phyloP scores from a whole-genome alignment of 2,797 vertebrate genomes.

The Sebastes baramenuke region DNA sequence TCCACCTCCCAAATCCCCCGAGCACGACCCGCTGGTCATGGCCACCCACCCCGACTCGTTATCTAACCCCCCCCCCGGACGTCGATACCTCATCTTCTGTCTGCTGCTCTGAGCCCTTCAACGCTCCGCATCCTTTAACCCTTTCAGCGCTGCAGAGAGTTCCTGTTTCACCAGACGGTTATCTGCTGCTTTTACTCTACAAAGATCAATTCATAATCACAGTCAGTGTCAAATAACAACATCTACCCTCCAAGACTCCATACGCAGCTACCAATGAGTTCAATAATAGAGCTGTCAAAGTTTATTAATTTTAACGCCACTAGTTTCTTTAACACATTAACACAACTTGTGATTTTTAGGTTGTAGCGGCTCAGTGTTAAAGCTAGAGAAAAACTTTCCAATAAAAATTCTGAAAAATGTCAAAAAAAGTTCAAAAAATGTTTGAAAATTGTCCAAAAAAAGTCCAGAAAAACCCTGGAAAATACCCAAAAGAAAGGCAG shows the following conservation, averaged over 20 bases:
- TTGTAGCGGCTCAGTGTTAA: too few species aligned
- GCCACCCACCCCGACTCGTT: conserved; percentile 20
- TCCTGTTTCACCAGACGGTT: background rate
- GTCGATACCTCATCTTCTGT: conserved; percentile 44
- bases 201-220: background rate
- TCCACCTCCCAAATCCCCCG: conserved; percentile 34
- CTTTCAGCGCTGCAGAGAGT: background rate
- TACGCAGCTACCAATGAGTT: background rate
- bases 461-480: too few species aligned
- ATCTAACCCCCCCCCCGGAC: background rate
- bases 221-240: background rate
- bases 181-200: background rate
- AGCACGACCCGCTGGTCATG: conserved; percentile 3
- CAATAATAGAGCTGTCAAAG: too few species aligned
- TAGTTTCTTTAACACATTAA: too few species aligned
- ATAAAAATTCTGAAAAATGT: fast-evolving
- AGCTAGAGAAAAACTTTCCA: too few species aligned
- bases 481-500: too few species aligned
- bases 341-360: too few species aligned
- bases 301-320: too few species aligned
- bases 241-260: background rate
- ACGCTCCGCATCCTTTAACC: background rate
- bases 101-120: conserved; percentile 1
- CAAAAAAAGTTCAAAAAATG: too few species aligned
- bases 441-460: too few species aligned